These are phyloP conservation scores for Venturia canescens DNA, from an alignment of 1,140 invertebrate genomes.

Conservation along the genomic window DNA sequence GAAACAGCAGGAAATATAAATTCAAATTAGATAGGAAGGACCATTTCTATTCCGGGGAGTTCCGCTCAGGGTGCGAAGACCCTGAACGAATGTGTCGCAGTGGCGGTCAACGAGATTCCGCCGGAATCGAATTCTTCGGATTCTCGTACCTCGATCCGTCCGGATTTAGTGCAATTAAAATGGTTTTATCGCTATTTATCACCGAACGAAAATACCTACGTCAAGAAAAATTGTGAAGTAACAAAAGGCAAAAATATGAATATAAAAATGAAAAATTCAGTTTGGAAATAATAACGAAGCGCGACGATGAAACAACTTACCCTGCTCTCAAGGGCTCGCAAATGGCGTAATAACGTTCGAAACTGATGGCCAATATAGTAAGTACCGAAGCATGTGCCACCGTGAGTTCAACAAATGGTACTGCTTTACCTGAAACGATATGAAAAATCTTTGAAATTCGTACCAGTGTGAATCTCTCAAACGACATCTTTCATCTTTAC, in stretches of 20 bases:
- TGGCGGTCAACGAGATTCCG: not conserved
- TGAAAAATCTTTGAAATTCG: slow-evolving; percentile 24
- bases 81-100: not conserved
- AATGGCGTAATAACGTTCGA: slow-evolving; percentile 96
- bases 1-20: slow-evolving; percentile 48
- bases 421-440: slow-evolving; percentile 85
- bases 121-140: not conserved
- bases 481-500: not conserved
- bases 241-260: not conserved
- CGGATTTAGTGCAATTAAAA: not conserved
- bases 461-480: not conserved
- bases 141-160: not conserved
- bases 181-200: not conserved
- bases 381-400: slow-evolving; percentile 95
- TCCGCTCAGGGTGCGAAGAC: not conserved
- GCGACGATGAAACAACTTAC: slow-evolving; percentile 56
- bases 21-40: not conserved
- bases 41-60: not conserved
- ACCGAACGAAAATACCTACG: too few species aligned
- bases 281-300: not conserved
- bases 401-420: slow-evolving; percentile 94
- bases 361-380: slow-evolving; percentile 95
- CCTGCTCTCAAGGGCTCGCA: slow-evolving; percentile 93
- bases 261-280: not conserved
- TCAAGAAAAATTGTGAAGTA: not conserved